Evolutionary conservation across 2,888 invertebrate genomes (phyloP).

Genomic region (Callyntrura sp.): DNA sequence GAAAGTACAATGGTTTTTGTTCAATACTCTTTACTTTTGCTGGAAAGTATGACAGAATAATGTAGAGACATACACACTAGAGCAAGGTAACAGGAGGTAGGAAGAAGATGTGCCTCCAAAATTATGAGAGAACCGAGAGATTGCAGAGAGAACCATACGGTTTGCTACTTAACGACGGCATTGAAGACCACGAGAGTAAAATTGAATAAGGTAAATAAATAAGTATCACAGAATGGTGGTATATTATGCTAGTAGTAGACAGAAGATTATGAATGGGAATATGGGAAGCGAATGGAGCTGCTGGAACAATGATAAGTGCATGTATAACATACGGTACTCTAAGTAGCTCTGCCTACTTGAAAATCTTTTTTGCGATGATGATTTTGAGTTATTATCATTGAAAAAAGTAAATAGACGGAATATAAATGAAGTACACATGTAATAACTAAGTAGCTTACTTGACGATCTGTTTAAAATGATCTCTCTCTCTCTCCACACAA

Average conservation of each 20-base stretch:
- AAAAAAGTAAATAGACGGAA: slow-evolving; percentile 26
- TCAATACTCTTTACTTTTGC: slow-evolving; percentile 33
- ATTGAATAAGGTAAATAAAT: slow-evolving; percentile 12
- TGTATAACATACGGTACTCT: neutral
- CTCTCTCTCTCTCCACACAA: slow-evolving; percentile 2
- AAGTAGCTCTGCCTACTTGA: slow-evolving; percentile 30
- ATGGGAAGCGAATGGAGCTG: neutral
- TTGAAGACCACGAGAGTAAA: slow-evolving; percentile 12
- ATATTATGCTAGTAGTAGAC: neutral
- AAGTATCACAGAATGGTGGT: neutral
- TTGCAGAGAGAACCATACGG: slow-evolving; percentile 2
- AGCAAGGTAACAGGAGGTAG: no score
- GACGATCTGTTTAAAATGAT: slow-evolving; percentile 59
- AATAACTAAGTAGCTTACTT: slow-evolving; percentile 54
- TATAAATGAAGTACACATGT: slow-evolving; percentile 25
- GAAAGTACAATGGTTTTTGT: slow-evolving; percentile 42
- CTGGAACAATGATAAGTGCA: slow-evolving; percentile 11
- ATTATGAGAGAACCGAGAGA: neutral
- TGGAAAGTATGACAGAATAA: slow-evolving; percentile 6
- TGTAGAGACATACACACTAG: neutral
- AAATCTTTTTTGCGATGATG: slow-evolving; percentile 20
- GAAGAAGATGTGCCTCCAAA: neutral
- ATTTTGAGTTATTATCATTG: slow-evolving; percentile 5
- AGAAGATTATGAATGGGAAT: slow-evolving; percentile 14
- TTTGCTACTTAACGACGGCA: slow-evolving; percentile 11